A percentile compares a stretch with the other conserved stretches of the same genome.
Evolutionary conservation across 2,888 invertebrate genomes (phyloP).

Genomic region (Prosapia bicincta): DNA sequence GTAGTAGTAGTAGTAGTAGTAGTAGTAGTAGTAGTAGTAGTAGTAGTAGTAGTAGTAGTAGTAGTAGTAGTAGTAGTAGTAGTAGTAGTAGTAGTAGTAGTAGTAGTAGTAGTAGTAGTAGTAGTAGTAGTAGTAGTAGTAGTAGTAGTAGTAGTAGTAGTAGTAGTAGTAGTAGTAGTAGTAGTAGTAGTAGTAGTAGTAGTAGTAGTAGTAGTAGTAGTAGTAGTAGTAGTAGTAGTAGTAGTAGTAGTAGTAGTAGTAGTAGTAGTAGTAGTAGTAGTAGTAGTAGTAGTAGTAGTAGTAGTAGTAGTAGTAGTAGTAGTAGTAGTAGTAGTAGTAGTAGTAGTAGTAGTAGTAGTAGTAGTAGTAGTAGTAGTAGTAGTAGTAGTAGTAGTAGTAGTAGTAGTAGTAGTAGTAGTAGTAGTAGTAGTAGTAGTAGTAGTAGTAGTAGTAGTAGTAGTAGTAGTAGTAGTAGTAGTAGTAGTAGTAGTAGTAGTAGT

Average conservation of each 20-base stretch:
- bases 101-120: slow-evolving; percentile 12
- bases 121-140: slow-evolving; percentile 17
- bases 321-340: slow-evolving; percentile 17
- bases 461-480: slow-evolving; percentile 12
- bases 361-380: slow-evolving; percentile 17
- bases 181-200: slow-evolving; percentile 17
- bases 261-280: slow-evolving; percentile 17
- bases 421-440: slow-evolving; percentile 17
- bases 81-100: slow-evolving; percentile 17
- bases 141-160: slow-evolving; percentile 17
- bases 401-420: slow-evolving; percentile 12
- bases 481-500: slow-evolving; percentile 17
- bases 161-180: slow-evolving; percentile 12
- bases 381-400: slow-evolving; percentile 17
- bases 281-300: slow-evolving; percentile 12
- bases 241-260: slow-evolving; percentile 17
- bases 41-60: slow-evolving; percentile 12
- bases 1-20: slow-evolving; percentile 17
- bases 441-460: slow-evolving; percentile 17
- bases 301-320: slow-evolving; percentile 17
- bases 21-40: slow-evolving; percentile 17
- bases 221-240: slow-evolving; percentile 12
- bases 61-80: slow-evolving; percentile 17
- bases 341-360: slow-evolving; percentile 12
- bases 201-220: slow-evolving; percentile 17